Evolutionary conservation across 2,797 vertebrate species (phyloP).

Genomic region (Phrynocephalus forsythii): DNA sequence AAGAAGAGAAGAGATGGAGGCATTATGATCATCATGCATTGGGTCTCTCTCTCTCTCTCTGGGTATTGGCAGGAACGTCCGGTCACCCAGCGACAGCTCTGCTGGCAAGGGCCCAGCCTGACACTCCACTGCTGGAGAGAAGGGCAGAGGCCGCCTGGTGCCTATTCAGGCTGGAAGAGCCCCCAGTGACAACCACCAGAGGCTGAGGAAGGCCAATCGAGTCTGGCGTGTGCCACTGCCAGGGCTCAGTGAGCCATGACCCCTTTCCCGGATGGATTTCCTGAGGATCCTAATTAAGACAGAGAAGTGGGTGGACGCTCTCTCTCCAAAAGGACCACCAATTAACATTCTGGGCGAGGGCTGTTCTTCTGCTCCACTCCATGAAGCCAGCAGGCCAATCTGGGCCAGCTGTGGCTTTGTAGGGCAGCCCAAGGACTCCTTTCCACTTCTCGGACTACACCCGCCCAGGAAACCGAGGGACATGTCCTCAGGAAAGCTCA

Average conservation of each 20-base stretch:
- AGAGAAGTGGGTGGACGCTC: not conserved
- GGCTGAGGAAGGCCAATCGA: not conserved
- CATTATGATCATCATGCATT: not conserved
- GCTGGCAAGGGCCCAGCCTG: too few species aligned
- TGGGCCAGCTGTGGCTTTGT: not conserved
- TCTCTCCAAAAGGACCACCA: not conserved
- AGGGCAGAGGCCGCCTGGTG: not conserved
- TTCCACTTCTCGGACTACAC: too few species aligned
- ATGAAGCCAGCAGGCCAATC: not conserved
- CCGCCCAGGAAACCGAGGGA: too few species aligned
- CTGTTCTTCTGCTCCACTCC: not conserved
- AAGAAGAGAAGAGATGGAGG: too few species aligned
- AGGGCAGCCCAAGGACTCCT: not conserved
- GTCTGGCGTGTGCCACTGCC: not conserved
- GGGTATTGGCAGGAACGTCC: too few species aligned
- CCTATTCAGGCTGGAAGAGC: not conserved
- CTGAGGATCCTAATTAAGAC: not conserved
- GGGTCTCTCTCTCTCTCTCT: not conserved
- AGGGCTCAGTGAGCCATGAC: fast-evolving
- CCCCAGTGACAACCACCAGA: not conserved
- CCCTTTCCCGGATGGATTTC: not conserved
- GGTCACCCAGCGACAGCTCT: too few species aligned
- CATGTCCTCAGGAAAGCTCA: too few species aligned
- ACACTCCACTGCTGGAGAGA: not conserved
- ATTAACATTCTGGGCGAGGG: not conserved